phyloP scores from a whole-genome alignment of 2,888 invertebrate genomes.

The Neoitamus cyanurus region DNA sequence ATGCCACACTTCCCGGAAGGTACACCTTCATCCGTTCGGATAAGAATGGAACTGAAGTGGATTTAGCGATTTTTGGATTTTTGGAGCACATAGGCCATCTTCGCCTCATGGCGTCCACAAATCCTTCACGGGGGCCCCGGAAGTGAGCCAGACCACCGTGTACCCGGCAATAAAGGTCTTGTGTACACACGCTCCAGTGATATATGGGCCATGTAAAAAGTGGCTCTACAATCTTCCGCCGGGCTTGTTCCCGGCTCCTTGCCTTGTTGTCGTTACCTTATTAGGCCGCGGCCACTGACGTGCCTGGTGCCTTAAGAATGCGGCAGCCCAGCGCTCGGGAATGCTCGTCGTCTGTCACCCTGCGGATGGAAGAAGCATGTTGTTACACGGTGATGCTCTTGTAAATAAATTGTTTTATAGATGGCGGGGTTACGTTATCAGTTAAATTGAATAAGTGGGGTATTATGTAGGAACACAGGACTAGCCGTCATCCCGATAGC shows the following conservation, averaged over 20 bases:
- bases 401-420: constrained; percentile 43
- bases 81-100: constrained; percentile 10
- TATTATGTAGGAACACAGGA: background rate
- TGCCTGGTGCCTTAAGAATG: background rate
- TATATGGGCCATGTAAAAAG: constrained; percentile 29
- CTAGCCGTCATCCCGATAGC: background rate
- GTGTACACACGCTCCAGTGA: background rate
- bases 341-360: background rate
- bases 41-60: constrained; percentile 23
- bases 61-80: constrained; percentile 18
- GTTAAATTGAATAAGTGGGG: constrained; percentile 36
- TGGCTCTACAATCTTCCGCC: background rate
- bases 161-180: background rate
- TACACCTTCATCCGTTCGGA: background rate
- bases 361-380: constrained; percentile 6
- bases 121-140: background rate
- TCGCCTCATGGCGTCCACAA: background rate
- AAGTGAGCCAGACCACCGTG: background rate
- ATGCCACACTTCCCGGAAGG: background rate
- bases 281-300: background rate
- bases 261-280: background rate
- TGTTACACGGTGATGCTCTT: background rate
- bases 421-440: constrained; percentile 35
- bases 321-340: too few species aligned
- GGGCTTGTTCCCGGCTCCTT: background rate